Evolutionary conservation across 2,113 vertebrate species (phyloP), one percentile per base, ranked within the genome.

Genomic region (Actenoides hombroni): DNA sequence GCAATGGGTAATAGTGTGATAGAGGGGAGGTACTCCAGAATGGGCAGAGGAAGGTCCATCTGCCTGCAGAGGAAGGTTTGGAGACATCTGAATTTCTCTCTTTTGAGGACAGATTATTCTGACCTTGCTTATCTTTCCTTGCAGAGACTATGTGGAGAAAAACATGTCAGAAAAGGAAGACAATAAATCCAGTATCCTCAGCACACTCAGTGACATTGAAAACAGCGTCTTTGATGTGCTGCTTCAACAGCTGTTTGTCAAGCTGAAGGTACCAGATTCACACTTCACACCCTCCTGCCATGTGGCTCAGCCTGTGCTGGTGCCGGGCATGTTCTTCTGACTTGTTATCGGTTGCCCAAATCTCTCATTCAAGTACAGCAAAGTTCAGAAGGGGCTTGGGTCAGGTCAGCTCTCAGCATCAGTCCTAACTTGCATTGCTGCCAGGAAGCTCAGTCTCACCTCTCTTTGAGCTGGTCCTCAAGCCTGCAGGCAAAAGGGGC

Each of bases 191-290:
- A 35, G 73, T 40, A 92, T 98, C 59, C 91, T 99, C 93, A 82
- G 93, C 21, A 86, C 83, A 10, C 94, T 99, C 2, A 3, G 64
- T 6, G 97, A 98, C 35, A 96, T 99, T 82, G 98, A 97, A 95
- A 97, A 96, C 42, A 94, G 40, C 0, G 98, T 98, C 64, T 98
- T 98, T 31, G 94, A 93, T 2, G 82, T 93, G 26, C 96, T 99
- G 40, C 98, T 98, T 63, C 90, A 97, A 33, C 94, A 63, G 59
- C 96, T 99, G 10, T 98, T 98, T 59, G 53, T 2, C 5, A 85
- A 97, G 44, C 97, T 99, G 68, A 99, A 98, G 97, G 99, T 99
- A 96, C 46, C 3, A 1, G 37, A 29, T 54, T 51, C 5, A 0
- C 7, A 6, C 15, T 42, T 25, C 57, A 33, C 28, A 24, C 6